Percentiles rank a stretch among this genome's conserved stretches.
phyloP scores from a whole-genome alignment of 35 echinoderm and acorn worm species.

The Amphiura filiformis region DNA sequence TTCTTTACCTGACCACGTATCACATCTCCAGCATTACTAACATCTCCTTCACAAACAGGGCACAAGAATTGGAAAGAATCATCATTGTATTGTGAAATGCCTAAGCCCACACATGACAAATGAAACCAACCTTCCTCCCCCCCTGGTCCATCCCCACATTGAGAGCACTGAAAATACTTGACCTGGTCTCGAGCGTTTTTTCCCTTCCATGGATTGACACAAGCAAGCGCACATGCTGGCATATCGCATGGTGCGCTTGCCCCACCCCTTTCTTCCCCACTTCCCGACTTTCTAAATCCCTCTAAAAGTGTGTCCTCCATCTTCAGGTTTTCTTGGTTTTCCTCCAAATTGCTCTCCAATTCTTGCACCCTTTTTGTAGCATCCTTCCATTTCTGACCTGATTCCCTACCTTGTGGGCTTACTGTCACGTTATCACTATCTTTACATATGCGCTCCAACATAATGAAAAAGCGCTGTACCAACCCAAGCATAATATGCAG shows the following conservation, averaged over 20 bases:
- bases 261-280: neutral
- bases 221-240: slow-evolving; percentile 4
- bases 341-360: neutral
- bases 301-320: neutral
- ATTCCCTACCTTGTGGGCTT: neutral
- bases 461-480: neutral
- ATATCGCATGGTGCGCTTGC: neutral
- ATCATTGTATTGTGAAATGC: neutral
- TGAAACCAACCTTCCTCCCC: neutral
- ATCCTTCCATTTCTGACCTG: neutral
- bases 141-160: neutral
- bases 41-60: slow-evolving; percentile 40
- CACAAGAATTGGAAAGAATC: neutral
- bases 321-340: neutral
- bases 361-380: neutral
- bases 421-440: neutral
- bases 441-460: neutral
- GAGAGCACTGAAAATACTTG: neutral
- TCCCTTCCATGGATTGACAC: neutral
- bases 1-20: slow-evolving; percentile 6
- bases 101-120: neutral
- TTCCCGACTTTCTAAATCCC: neutral
- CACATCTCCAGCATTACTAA: slow-evolving; percentile 24
- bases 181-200: neutral
- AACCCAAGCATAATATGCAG: slow-evolving; percentile 38